A percentile compares a stretch with the other conserved stretches of the same genome.
These are phyloP conservation scores for Tolypeutes matacus DNA, from an alignment of 2,797 vertebrate species.

Conservation along the genomic window DNA sequence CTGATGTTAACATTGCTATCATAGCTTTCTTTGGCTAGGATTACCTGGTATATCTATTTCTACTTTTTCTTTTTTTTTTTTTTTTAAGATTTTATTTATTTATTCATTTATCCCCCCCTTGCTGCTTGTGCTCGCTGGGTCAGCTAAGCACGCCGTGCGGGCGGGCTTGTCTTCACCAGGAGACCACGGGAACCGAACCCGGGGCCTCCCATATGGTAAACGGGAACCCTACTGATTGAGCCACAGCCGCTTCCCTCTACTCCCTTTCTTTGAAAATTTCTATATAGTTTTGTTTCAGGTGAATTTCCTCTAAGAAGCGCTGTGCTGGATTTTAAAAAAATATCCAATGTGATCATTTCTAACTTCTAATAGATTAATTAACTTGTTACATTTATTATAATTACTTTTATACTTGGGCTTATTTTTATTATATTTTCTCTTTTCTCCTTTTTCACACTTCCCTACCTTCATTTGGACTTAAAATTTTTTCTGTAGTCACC, in stretches of 20 bases:
- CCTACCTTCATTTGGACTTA: background rate
- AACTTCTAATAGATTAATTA: background rate
- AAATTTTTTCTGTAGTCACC: background rate
- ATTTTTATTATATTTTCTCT: background rate
- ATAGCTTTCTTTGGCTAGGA: background rate
- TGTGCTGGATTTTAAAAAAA: background rate
- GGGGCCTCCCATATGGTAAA: too few species aligned
- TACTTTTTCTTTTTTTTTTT: too few species aligned
- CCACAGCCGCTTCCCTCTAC: too few species aligned
- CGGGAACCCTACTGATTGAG: too few species aligned
- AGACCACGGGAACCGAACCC: too few species aligned
- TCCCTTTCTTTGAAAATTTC: conserved; percentile 36
- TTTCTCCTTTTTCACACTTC: background rate
- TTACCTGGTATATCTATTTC: background rate
- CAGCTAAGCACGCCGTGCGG: too few species aligned
- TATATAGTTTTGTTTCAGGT: conserved; percentile 29
- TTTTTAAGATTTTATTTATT: too few species aligned
- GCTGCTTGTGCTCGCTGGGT: too few species aligned
- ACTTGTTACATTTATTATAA: background rate
- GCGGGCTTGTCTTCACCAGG: too few species aligned
- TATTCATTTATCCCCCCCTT: too few species aligned
- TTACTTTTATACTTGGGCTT: background rate
- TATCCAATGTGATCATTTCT: background rate
- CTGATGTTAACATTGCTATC: background rate
- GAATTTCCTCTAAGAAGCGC: background rate